Evolutionary conservation across 2,888 invertebrate species (phyloP).

Genomic region (Orchestes rusci): DNA sequence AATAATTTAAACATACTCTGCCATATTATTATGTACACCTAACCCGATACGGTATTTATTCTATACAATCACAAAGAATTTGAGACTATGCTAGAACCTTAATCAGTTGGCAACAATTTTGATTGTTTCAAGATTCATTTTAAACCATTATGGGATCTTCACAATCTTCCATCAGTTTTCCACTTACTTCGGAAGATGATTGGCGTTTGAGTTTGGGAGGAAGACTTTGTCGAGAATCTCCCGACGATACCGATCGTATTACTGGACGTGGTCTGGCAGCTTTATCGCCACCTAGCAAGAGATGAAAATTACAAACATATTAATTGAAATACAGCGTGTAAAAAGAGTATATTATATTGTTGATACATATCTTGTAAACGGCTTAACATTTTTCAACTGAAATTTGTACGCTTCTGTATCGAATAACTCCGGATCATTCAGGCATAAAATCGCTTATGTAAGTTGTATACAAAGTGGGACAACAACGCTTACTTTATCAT

Average conservation of each 20-base stretch:
- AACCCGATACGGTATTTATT: constrained; percentile 16
- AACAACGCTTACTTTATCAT: too few species aligned
- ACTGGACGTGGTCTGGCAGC: constrained; percentile 37
- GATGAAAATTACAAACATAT: not conserved
- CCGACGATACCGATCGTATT: constrained; percentile 41
- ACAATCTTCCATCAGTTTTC: constrained; percentile 39
- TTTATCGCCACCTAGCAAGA: constrained; percentile 20
- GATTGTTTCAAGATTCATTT: constrained; percentile 7
- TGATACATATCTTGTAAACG: not conserved
- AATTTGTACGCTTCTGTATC: not conserved
- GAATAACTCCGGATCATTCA: too few species aligned
- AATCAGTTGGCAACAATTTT: constrained; percentile 2
- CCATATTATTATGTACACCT: constrained; percentile 19
- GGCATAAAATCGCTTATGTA: too few species aligned
- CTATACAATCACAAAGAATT: constrained; percentile 18
- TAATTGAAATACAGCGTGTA: too few species aligned
- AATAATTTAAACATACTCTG: constrained; percentile 17
- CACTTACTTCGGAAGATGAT: constrained; percentile 42
- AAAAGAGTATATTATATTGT: too few species aligned
- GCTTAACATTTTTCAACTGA: too few species aligned
- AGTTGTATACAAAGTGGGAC: too few species aligned
- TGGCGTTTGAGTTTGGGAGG: constrained; percentile 42
- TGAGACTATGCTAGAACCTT: constrained; percentile 8
- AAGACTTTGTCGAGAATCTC: constrained; percentile 29
- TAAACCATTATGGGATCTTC: constrained; percentile 45